Conservation (phyloP, 2,113 vertebrate species). For the Lasiurus borealis region DNA sequence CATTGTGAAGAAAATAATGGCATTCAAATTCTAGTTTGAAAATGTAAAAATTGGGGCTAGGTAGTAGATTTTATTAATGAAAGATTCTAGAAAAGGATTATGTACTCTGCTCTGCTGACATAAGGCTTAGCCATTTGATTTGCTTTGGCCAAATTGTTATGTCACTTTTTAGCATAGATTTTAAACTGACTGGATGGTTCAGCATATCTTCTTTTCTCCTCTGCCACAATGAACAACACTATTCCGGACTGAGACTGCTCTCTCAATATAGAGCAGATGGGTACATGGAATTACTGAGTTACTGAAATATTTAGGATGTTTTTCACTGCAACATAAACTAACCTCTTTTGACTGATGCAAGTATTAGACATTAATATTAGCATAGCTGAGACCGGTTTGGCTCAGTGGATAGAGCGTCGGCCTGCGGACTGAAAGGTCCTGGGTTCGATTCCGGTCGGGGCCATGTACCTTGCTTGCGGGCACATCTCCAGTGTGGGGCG, state of each 20-base stretch:
- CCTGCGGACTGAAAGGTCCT: too few species aligned
- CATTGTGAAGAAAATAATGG: not conserved
- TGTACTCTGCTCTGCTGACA: constrained; percentile 28
- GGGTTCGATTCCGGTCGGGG: too few species aligned
- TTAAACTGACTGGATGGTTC: constrained; percentile 15
- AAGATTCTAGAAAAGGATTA: constrained; percentile 55
- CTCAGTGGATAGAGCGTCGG: too few species aligned
- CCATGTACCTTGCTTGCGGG: too few species aligned
- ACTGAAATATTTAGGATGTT: not conserved
- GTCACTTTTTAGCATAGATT: constrained; percentile 29
- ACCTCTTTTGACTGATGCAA: not conserved
- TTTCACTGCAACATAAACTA: not conserved
- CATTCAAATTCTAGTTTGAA: constrained; percentile 36
- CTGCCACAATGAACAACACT: not conserved
- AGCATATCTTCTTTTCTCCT: not conserved
- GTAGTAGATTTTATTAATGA: constrained; percentile 60
- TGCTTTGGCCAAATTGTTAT: constrained; percentile 42
- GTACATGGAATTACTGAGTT: not conserved
- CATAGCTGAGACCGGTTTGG: too few species aligned
- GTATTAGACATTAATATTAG: not conserved
- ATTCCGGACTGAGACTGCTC: not conserved
- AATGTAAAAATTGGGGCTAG: constrained; percentile 40
- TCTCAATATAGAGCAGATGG: not conserved
- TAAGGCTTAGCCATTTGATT: constrained; percentile 45
- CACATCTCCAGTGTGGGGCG: too few species aligned